A percentile compares a stretch with the other conserved stretches of the same genome.
Evolutionary conservation across 2,888 invertebrate genomes (phyloP).

Genomic region (Drosophila pullipes): DNA sequence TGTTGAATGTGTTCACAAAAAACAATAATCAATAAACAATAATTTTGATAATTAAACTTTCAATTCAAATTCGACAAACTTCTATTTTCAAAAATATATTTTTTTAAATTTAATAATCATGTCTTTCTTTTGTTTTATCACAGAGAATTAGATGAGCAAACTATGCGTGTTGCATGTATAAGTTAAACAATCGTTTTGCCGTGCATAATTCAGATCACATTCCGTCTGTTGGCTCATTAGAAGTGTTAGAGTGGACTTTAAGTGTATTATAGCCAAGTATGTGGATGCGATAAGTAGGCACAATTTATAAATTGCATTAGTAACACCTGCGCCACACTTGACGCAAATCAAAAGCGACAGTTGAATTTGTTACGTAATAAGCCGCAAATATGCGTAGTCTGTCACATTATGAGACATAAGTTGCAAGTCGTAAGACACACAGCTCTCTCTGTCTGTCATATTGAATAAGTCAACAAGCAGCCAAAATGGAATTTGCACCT

Average conservation of each 20-base stretch:
- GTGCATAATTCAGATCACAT: conserved; percentile 28
- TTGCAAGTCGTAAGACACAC: conserved; percentile 25
- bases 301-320: conserved; percentile 71
- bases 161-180: background rate
- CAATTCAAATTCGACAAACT: background rate
- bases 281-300: conserved; percentile 25
- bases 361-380: conserved; percentile 61
- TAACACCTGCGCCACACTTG: conserved; percentile 43
- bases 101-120: background rate
- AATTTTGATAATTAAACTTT: fast-evolving
- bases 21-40: background rate
- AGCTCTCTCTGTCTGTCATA: conserved; percentile 66
- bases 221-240: conserved; percentile 31
- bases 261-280: conserved; percentile 3
- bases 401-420: conserved; percentile 57
- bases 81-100: background rate
- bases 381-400: conserved; percentile 54
- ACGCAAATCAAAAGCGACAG: conserved; percentile 65
- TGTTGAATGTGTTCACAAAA: background rate
- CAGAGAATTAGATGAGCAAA: background rate
- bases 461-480: conserved; percentile 71
- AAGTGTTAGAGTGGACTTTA: conserved; percentile 6
- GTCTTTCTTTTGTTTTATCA: background rate
- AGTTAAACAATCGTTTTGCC: conserved; percentile 8
- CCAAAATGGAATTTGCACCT: conserved; percentile 75